These are phyloP conservation scores for Sericinus montela DNA, from an alignment of 2,888 invertebrate genomes.

Conservation along the genomic window DNA sequence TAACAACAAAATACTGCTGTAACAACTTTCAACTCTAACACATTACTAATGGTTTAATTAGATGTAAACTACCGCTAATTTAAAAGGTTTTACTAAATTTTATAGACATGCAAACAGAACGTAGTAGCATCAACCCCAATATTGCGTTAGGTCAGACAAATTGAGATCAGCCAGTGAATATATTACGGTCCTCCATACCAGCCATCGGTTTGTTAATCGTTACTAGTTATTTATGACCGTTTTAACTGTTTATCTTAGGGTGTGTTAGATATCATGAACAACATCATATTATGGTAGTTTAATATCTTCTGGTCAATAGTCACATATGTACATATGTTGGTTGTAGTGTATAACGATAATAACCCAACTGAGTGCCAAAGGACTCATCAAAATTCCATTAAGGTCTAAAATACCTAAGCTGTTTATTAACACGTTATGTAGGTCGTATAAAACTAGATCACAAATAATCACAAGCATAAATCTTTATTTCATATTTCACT, in stretches of 20 bases:
- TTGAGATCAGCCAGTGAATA: conserved; percentile 76
- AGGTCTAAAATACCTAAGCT: conserved; percentile 8
- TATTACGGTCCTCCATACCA: conserved; percentile 68
- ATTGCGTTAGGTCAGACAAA: conserved; percentile 77
- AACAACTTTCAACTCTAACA: background rate
- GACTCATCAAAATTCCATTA: conserved; percentile 24
- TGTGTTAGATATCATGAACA: conserved; percentile 22
- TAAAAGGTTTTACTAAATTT: conserved; percentile 27
- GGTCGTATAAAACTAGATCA: no score
- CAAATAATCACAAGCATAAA: no score
- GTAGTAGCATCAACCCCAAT: conserved; percentile 50
- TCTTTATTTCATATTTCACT: no score
- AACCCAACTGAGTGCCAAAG: background rate
- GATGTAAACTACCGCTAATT: conserved; percentile 28
- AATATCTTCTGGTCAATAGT: conserved; percentile 1
- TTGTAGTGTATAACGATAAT: background rate
- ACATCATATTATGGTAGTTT: conserved; percentile 13
- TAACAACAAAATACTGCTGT: background rate
- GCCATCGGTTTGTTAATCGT: conserved; percentile 75
- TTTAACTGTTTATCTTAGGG: conserved; percentile 39
- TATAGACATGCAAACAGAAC: conserved; percentile 46
- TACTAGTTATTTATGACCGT: conserved; percentile 65
- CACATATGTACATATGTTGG: background rate
- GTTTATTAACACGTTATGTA: background rate
- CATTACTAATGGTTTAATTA: conserved; percentile 15